A percentile compares a stretch with the other conserved stretches of the same genome.
Evolutionary conservation across 1,140 invertebrate genomes (phyloP).

Genomic region (Heliconius nattereri): DNA sequence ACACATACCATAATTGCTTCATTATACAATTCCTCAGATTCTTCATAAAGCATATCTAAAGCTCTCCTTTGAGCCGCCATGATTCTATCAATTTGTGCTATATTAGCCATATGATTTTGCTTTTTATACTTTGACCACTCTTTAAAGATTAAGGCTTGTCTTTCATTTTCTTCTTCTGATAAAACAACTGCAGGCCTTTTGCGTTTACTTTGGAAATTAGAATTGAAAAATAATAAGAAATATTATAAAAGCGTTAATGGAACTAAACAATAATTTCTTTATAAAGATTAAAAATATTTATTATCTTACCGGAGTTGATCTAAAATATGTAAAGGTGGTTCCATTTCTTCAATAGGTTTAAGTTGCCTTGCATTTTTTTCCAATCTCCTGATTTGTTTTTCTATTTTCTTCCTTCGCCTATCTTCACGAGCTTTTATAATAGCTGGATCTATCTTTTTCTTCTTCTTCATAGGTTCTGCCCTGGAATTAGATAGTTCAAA

Average conservation of each 20-base stretch:
- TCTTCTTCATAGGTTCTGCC: conserved; percentile 92
- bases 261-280: background rate
- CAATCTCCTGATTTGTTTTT: conserved; percentile 90
- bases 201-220: conserved; percentile 55
- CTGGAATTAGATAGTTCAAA: conserved; percentile 46
- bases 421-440: conserved; percentile 90
- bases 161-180: conserved; percentile 55
- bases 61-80: conserved; percentile 87
- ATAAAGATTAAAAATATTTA: background rate
- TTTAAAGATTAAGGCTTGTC: conserved; percentile 82
- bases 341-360: conserved; percentile 91
- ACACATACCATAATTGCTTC: conserved; percentile 88
- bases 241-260: background rate
- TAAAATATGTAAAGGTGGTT: conserved; percentile 85
- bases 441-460: conserved; percentile 91
- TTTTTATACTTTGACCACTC: conserved; percentile 88
- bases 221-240: conserved; percentile 12
- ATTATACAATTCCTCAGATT: conserved; percentile 91
- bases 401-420: conserved; percentile 88
- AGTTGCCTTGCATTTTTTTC: conserved; percentile 88
- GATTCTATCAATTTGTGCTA: conserved; percentile 86
- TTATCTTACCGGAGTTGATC: conserved; percentile 84
- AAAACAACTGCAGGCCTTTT: conserved; percentile 55
- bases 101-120: conserved; percentile 83
- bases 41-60: conserved; percentile 87